A percentile compares a stretch with the other conserved stretches of the same genome.
These are phyloP conservation scores for Halcyon senegalensis DNA, from an alignment of 2,113 vertebrate genomes.

Conservation along the genomic window DNA sequence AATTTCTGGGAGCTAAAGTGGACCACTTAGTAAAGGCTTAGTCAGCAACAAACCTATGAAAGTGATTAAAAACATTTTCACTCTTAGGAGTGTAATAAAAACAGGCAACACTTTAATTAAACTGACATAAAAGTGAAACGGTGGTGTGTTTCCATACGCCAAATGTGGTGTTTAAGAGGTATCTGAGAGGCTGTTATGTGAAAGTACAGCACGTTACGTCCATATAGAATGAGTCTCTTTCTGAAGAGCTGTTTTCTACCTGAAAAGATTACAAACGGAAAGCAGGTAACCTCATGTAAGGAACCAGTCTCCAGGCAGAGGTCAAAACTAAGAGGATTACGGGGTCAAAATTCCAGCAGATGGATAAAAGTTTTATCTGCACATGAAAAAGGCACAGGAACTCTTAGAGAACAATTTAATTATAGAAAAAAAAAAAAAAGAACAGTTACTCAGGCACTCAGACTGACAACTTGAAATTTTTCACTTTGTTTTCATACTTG, in stretches of 20 bases:
- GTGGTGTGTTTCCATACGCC: not conserved
- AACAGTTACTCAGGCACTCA: conserved; percentile 21
- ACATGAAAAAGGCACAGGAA: conserved; percentile 3
- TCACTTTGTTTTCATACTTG: not conserved
- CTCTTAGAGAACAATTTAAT: not conserved
- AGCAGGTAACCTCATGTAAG: not conserved
- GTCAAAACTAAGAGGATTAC: conserved; percentile 59
- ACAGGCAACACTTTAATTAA: not conserved
- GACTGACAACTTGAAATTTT: not conserved
- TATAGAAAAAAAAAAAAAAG: not conserved
- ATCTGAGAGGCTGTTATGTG: not conserved
- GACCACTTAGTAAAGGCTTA: conserved; percentile 16
- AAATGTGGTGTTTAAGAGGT: not conserved
- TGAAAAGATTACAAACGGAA: not conserved
- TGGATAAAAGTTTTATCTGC: conserved; percentile 32
- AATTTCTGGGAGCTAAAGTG: conserved; percentile 17
- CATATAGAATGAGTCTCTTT: not conserved
- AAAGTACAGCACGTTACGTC: not conserved
- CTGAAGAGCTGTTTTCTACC: not conserved
- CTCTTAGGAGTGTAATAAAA: not conserved
- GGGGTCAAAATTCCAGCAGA: conserved; percentile 53
- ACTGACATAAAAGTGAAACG: not conserved
- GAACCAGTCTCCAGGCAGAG: not conserved
- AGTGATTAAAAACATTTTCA: conserved; percentile 1
- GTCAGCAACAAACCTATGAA: not conserved